Conservation (phyloP, 2,113 vertebrate species). For the Atherinomorus stipes region DNA sequence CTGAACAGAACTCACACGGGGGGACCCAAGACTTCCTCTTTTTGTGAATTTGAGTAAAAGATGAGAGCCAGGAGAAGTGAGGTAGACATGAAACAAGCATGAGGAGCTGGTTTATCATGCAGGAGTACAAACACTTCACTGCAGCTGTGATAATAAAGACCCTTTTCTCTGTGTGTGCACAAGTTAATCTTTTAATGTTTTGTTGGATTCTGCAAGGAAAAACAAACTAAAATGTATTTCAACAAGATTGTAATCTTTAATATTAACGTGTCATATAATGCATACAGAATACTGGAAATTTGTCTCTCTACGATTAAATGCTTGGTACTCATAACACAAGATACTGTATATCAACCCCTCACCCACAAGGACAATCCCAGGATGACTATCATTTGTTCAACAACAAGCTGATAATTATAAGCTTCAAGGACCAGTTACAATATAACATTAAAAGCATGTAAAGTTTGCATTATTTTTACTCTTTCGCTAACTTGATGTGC, state of each 20-base stretch:
- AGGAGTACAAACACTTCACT: conserved; percentile 14
- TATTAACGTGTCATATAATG: neutral
- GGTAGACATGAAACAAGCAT: conserved; percentile 42
- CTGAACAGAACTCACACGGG: conserved; percentile 42
- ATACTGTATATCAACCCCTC: too few species aligned
- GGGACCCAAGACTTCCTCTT: conserved; percentile 20
- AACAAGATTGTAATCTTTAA: neutral
- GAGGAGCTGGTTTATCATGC: conserved; percentile 16
- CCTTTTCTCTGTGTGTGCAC: neutral
- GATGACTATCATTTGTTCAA: too few species aligned
- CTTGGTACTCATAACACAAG: too few species aligned
- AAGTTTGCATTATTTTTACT: too few species aligned
- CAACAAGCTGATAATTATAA: too few species aligned
- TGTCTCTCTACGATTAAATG: too few species aligned
- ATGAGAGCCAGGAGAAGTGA: conserved; percentile 24
- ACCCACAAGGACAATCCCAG: too few species aligned
- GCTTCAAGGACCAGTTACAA: too few species aligned
- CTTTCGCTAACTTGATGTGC: too few species aligned
- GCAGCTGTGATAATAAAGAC: conserved; percentile 9
- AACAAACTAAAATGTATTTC: neutral
- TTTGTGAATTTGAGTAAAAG: conserved; percentile 49
- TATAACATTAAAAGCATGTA: too few species aligned
- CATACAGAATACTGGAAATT: too few species aligned
- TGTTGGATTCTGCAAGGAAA: neutral
- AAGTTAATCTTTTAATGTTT: conserved; percentile 4